Conservation (phyloP, 1,140 invertebrate species). For the Cyrtorhinus lividipennis region DNA sequence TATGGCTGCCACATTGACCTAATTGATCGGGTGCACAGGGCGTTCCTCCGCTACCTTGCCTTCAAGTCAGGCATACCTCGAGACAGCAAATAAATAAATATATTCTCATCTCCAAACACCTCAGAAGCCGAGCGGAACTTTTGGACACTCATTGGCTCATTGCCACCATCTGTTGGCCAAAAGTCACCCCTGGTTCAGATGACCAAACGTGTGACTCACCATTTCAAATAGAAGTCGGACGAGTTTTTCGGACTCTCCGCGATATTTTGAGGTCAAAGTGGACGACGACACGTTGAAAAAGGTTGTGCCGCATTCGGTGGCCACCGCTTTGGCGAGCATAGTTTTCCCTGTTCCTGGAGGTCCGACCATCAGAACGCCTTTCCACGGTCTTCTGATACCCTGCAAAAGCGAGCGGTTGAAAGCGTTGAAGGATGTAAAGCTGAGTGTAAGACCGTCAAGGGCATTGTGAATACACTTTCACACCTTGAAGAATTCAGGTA, state of each 20-base stretch:
- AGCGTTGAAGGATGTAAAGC: neutral
- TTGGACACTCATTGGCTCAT: neutral
- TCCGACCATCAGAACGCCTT: slow-evolving; percentile 73
- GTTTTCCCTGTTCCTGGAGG: slow-evolving; percentile 94
- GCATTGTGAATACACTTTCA: neutral
- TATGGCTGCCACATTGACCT: too few relatives aligned
- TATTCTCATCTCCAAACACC: neutral
- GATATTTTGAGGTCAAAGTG: slow-evolving; percentile 54
- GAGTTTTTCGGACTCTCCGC: slow-evolving; percentile 60
- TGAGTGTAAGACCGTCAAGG: neutral
- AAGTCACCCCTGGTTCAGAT: neutral
- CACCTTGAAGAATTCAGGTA: slow-evolving; percentile 53
- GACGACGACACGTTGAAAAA: slow-evolving; percentile 59
- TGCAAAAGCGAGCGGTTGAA: too few relatives aligned
- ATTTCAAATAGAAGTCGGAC: slow-evolving; percentile 56
- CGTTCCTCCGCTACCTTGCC: too few relatives aligned
- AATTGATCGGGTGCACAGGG: too few relatives aligned
- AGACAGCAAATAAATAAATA: neutral
- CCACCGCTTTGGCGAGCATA: slow-evolving; percentile 95
- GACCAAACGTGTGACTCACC: slow-evolving; percentile 32
- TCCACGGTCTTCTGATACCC: slow-evolving; percentile 76
- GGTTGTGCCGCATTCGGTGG: slow-evolving; percentile 65
- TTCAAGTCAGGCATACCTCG: too few relatives aligned
- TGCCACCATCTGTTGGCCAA: neutral
- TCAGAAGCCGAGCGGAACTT: too few relatives aligned